A percentile compares a stretch with the other conserved stretches of the same genome.
Evolutionary conservation across 1,140 invertebrate genomes (phyloP).

Genomic region (Lordiphosa stackelbergi): DNA sequence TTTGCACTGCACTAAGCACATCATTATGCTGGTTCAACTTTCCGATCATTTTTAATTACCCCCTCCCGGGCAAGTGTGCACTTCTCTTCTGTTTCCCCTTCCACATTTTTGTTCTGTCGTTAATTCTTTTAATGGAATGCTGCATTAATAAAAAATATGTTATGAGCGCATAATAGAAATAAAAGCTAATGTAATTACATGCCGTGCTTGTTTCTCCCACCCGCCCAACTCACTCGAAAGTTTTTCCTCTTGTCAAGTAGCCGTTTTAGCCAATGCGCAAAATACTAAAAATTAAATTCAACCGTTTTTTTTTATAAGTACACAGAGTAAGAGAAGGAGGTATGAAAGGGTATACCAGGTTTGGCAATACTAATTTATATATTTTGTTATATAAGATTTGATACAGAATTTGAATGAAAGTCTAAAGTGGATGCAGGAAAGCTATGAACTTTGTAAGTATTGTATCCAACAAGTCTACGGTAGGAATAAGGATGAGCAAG

Average conservation of each 20-base stretch:
- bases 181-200: conserved; percentile 70
- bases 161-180: conserved; percentile 67
- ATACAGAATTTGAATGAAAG: no score
- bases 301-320: conserved; percentile 10
- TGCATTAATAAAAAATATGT: conserved; percentile 66
- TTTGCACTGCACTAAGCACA: conserved; percentile 42
- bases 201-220: conserved; percentile 35
- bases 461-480: no score
- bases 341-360: background rate
- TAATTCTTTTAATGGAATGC: conserved; percentile 59
- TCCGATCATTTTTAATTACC: conserved; percentile 63
- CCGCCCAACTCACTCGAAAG: conserved; percentile 7
- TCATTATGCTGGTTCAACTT: conserved; percentile 54
- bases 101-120: conserved; percentile 20
- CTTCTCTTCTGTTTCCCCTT: conserved; percentile 8
- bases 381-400: no score
- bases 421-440: no score
- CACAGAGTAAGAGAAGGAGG: background rate
- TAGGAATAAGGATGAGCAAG: no score
- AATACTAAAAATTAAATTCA: conserved; percentile 53
- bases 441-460: no score
- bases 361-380: no score
- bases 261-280: conserved; percentile 16
- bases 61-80: conserved; percentile 19
- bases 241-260: conserved; percentile 12